phyloP scores from a whole-genome alignment of 1,140 invertebrate species.

The Aethina tumida region DNA sequence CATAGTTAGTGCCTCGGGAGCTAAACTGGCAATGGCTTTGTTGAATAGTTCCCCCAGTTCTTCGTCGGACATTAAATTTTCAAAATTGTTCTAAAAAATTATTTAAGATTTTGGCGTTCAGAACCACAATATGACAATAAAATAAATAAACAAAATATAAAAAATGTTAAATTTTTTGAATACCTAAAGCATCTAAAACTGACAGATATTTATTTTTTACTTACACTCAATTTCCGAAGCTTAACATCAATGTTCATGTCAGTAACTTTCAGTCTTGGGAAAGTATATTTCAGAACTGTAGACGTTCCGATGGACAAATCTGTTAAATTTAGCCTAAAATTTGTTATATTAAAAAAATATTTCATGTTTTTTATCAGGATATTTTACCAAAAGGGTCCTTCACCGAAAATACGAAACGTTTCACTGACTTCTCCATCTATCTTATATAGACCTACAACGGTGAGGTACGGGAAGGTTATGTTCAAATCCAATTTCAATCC shows the following conservation, averaged over 20 bases:
- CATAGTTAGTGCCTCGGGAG: slow-evolving; percentile 32
- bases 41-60: slow-evolving; percentile 30
- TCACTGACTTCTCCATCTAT: slow-evolving; percentile 26
- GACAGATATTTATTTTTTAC: slow-evolving; percentile 1
- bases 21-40: slow-evolving; percentile 29
- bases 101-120: no score
- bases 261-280: slow-evolving; percentile 19
- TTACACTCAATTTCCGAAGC: slow-evolving; percentile 23
- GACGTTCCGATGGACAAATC: slow-evolving; percentile 22
- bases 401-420: slow-evolving; percentile 25
- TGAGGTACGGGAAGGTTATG: slow-evolving; percentile 28
- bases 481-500: slow-evolving; percentile 30
- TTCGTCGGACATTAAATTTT: slow-evolving; percentile 29
- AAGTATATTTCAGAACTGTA: slow-evolving; percentile 21
- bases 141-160: slow-evolving; percentile 1
- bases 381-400: slow-evolving; percentile 30
- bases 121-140: no score
- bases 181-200: no score
- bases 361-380: slow-evolving; percentile 1
- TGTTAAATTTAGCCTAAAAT: slow-evolving; percentile 21
- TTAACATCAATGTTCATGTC: slow-evolving; percentile 20
- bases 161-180: no score
- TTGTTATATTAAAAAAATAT: slow-evolving; percentile 1
- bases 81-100: slow-evolving; percentile 30
- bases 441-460: slow-evolving; percentile 26